Base-by-base conservation (phyloP, 1,140 invertebrate species). In the Drosophila funebris region DNA sequence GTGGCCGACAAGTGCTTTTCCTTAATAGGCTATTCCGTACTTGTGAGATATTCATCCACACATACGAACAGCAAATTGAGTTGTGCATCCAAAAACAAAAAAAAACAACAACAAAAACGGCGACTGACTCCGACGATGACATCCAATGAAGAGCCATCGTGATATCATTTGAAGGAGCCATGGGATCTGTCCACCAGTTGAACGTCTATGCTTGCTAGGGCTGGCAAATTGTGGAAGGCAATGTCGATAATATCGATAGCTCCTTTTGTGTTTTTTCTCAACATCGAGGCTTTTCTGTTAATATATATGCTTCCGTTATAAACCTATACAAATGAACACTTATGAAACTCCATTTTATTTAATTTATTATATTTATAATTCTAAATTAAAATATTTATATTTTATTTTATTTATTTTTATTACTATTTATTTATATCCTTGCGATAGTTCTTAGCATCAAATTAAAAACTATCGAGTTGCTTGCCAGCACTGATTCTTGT, bases 1-100 rank as follows among this genome's bases (percentile, higher is more conserved):
- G 64, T 39, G 44, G 46, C 56, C 74, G 74, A 81, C 79, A 78
- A 83, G 79, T 83, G 80, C 66, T 78, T 78, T 78, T 54, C 64
- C 43, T 67, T 82, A 82, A 82, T 68, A 69, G 78, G 64, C 71
- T 67, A 70, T 56, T 41, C 64, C 31, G 39, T 31, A 43, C 53
- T 44, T 16, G 39, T 6, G 9, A 33, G 14, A 57, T 44, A 46
- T 58, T 13, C 39, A 36, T 67, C 29, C 46, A 39, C 43, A 31
- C 24, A 48, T 39, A 54, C 29, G 52, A 58, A 29, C 43, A 66
- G 67, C 79, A 83, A 83, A 83, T 83, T 83, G 76, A 83, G 80
- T 83, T 83, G 80, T 83, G 80, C 66, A 83, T 76, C 72, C 44
- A 16, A 16, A 50, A 31, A 50, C 18, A 50, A 50, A 31, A 50